Base-by-base conservation (phyloP, 1,140 invertebrate genomes). In the Aphelenchoides besseyi region DNA sequence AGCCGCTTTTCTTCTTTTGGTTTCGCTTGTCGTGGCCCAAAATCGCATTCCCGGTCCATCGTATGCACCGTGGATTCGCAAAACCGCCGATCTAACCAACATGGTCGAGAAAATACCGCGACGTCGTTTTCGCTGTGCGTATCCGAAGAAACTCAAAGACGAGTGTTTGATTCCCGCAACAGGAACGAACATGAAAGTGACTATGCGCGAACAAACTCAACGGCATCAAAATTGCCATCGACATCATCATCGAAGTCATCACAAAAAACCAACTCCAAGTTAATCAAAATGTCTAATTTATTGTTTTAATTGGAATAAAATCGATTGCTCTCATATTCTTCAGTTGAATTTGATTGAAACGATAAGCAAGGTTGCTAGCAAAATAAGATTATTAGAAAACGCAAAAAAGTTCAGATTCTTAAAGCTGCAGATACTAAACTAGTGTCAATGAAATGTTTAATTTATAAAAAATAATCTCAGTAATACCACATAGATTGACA, bases 71-170 rank as follows among this genome's bases (percentile, higher is more conserved):
- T 59, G 55, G 55, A 59, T 59, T 18, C 5, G 55, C 5, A 28
- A 33, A 18, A 59, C 55, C 12, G 55, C 18, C 55, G 55, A 59
- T 33, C 55, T 59, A 5, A 59, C 55, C 5, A 59, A 59, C 18
- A 5, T 8, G 5, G 23, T 59, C 18, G 41, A 12, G 41, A 23
- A 48, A 23, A 48, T 16, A 23, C 12, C 41, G 41, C 55, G 5
- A 5, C 5, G 18, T 8, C 5, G 5, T 8, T 59, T 59, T 33
- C 55, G 55, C 5, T 59, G 55, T 33, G 5, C 55, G 5, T 59
- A 59, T 23, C 5, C 5, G 26, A 59, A 59, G 37, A 5, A 12
- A 33, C 16, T 5, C 55, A 33, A 59, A 59, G 55, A 5, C 5
- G 55, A 59, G 55, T 23, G 23, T 23, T 23, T 12, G 23, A 48